Evolutionary conservation across 23 tunicate species (phyloP).

Genomic region (Styela plicata): DNA sequence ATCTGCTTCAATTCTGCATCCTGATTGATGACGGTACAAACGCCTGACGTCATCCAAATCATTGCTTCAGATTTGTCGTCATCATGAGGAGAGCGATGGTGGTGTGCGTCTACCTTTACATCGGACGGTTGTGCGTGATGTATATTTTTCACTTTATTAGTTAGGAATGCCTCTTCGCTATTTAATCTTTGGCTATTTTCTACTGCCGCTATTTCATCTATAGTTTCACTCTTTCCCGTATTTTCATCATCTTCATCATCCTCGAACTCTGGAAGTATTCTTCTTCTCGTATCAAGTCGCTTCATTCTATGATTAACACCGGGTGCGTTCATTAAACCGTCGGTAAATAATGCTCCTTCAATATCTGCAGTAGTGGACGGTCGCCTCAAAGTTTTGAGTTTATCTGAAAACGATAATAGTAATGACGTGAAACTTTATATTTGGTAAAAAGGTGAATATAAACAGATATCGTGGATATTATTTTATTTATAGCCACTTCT

Average conservation of each 20-base stretch:
- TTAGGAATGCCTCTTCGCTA: not conserved
- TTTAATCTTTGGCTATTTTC: not conserved
- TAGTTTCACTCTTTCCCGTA: no score
- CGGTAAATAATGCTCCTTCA: constrained; percentile 14
- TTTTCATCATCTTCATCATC: not conserved
- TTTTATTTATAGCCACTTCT: no score
- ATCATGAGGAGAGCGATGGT: not conserved
- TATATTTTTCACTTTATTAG: not conserved
- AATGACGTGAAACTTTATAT: no score
- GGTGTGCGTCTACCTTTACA: not conserved
- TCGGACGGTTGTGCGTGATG: not conserved
- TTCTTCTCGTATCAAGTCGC: not conserved
- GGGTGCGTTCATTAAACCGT: constrained; percentile 20
- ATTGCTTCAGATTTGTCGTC: constrained; percentile 6
- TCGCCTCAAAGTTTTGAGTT: not conserved
- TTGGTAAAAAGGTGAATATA: no score
- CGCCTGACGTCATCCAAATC: constrained; percentile 18
- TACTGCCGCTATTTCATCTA: not conserved
- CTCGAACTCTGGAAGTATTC: constrained; percentile 22
- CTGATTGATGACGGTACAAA: not conserved
- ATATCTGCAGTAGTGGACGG: not conserved
- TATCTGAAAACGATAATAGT: no score
- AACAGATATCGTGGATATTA: no score
- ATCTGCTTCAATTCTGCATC: constrained; percentile 13
- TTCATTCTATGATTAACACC: constrained; percentile 23